These are phyloP conservation scores for Cylindroiulus punctatus DNA, from an alignment of 2,888 invertebrate genomes.

Conservation along the genomic window DNA sequence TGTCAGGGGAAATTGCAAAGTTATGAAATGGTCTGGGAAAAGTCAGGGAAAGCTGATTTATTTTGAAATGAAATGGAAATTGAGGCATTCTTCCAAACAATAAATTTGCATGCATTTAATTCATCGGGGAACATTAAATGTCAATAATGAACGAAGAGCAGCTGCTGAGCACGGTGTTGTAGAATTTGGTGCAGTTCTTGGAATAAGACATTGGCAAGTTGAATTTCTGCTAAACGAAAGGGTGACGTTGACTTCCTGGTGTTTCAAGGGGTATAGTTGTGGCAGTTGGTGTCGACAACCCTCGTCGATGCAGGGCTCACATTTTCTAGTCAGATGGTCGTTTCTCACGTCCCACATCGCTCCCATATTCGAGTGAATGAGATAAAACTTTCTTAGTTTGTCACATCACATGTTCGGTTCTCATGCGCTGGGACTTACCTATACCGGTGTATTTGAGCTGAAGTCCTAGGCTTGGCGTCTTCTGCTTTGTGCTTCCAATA, in stretches of 20 bases:
- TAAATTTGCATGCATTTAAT: no score
- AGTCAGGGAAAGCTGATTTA: no score
- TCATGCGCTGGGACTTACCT: neutral
- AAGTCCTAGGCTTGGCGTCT: neutral
- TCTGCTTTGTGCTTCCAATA: neutral
- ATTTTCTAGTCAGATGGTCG: conserved; percentile 12
- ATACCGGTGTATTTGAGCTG: conserved; percentile 3
- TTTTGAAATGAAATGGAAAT: no score
- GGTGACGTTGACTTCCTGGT: neutral
- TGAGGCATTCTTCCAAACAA: no score
- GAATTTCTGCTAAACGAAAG: neutral
- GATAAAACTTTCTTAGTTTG: conserved; percentile 29
- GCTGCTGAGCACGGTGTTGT: neutral
- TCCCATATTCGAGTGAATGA: conserved; percentile 16
- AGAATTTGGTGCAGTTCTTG: neutral
- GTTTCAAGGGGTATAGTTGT: neutral
- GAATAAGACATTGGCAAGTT: neutral
- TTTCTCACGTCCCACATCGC: conserved; percentile 33
- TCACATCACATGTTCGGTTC: conserved; percentile 26
- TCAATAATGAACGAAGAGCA: no score
- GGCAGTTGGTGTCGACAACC: conserved; percentile 42
- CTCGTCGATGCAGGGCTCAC: neutral
- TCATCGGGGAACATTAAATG: no score
- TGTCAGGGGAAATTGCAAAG: no score
- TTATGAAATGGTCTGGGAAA: no score